These are phyloP conservation scores for Diabrotica virgifera DNA, from an alignment of 1,140 invertebrate genomes.

Conservation along the genomic window DNA sequence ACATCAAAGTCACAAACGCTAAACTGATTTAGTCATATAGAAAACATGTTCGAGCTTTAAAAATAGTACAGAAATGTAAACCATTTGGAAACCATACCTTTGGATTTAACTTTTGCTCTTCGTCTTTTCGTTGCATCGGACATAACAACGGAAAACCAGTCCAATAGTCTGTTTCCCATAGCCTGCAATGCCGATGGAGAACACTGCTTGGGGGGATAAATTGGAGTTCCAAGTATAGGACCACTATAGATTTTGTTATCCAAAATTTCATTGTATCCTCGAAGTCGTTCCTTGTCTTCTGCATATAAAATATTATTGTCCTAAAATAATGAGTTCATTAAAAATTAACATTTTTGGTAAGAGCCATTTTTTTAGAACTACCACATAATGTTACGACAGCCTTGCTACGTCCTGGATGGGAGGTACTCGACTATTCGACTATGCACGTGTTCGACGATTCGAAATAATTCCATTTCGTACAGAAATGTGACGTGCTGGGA, in stretches of 20 bases:
- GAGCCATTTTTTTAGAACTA: too few species aligned
- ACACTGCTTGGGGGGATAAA: slow-evolving; percentile 47
- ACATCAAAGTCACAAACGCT: too few species aligned
- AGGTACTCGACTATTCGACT: too few species aligned
- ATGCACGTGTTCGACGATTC: too few species aligned
- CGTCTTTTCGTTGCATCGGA: slow-evolving; percentile 65
- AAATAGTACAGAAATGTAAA: too few species aligned
- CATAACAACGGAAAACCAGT: slow-evolving; percentile 93
- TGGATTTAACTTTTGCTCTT: slow-evolving; percentile 56
- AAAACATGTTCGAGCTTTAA: too few species aligned
- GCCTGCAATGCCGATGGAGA: slow-evolving; percentile 68
- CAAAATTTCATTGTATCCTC: slow-evolving; percentile 66
- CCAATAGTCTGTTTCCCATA: slow-evolving; percentile 86
- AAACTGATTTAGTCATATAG: too few species aligned
- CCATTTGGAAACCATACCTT: slow-evolving; percentile 57
- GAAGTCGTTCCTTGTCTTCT: slow-evolving; percentile 64
- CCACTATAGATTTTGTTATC: slow-evolving; percentile 51
- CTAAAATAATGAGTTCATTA: slow-evolving; percentile 38
- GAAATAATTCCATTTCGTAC: too few species aligned
- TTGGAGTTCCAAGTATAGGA: slow-evolving; percentile 33
- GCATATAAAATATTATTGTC: slow-evolving; percentile 53
- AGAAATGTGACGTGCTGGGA: too few species aligned
- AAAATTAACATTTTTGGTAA: too few species aligned
- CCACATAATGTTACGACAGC: too few species aligned
- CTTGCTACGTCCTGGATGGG: too few species aligned